Conservation (phyloP, 2,888 invertebrate genomes). For the Heliconius ismenius region DNA sequence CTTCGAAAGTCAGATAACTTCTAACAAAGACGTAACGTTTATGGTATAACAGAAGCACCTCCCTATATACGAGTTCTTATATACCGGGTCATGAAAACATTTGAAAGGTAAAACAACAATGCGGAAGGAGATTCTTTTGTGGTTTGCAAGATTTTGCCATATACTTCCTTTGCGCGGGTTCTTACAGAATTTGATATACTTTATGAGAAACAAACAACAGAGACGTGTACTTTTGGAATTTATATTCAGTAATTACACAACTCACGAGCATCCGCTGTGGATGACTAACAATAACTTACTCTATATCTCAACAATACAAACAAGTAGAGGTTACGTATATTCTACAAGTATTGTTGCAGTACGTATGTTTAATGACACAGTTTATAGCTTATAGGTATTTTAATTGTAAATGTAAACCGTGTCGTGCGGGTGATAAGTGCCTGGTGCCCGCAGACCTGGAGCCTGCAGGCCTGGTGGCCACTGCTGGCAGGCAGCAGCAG, state of each 20-base stretch:
- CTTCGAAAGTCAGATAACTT: neutral
- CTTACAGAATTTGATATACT: conserved; percentile 6
- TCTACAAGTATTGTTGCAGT: neutral
- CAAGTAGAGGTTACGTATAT: too few relatives aligned
- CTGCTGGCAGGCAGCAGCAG: neutral
- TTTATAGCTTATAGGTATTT: neutral
- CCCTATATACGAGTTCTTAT: neutral
- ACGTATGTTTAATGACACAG: neutral
- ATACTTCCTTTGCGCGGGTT: neutral
- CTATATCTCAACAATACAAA: neutral
- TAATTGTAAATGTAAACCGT: neutral
- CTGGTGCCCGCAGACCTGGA: too few relatives aligned
- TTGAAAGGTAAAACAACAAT: conserved; percentile 6
- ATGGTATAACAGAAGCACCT: neutral
- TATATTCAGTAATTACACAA: conserved; percentile 1
- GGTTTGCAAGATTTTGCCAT: neutral
- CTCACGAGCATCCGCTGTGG: neutral
- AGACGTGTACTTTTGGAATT: neutral
- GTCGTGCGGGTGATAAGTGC: neutral
- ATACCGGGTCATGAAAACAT: neutral
- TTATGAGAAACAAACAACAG: conserved; percentile 7
- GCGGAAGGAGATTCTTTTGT: conserved; percentile 10
- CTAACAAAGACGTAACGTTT: conserved; percentile 4
- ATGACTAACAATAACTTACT: neutral
- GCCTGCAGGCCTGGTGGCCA: too few relatives aligned